Evolutionary conservation across 2,113 vertebrate species (phyloP).

Genomic region (Geococcyx californianus): DNA sequence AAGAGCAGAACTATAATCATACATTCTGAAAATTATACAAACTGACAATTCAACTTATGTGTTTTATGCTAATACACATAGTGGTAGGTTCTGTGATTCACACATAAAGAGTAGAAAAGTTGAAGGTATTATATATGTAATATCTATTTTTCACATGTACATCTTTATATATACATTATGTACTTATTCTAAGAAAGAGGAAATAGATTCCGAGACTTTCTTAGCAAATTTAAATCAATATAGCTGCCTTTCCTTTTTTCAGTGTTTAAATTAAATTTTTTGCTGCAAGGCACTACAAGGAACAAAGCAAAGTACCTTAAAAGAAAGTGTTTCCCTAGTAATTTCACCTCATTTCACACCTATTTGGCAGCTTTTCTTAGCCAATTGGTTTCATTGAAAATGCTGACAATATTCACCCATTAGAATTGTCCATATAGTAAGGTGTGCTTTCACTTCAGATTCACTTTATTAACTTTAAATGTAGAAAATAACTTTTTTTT

Average conservation of each 20-base stretch:
- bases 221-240: conserved; percentile 78
- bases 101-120: conserved; percentile 68
- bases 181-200: conserved; percentile 59
- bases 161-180: conserved; percentile 27
- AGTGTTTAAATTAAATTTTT: conserved; percentile 79
- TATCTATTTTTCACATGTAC: conserved; percentile 38
- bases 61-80: conserved; percentile 76
- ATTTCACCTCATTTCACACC: conserved; percentile 83
- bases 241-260: conserved; percentile 71
- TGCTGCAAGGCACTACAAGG: conserved; percentile 69
- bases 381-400: conserved; percentile 71
- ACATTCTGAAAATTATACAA: conserved; percentile 79
- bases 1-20: conserved; percentile 71
- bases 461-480: conserved; percentile 62
- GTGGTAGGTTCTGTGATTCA: conserved; percentile 70
- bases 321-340: conserved; percentile 76
- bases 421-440: conserved; percentile 36
- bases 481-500: conserved; percentile 19
- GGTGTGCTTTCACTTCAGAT: conserved; percentile 38
- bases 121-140: conserved; percentile 44
- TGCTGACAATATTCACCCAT: conserved; percentile 67
- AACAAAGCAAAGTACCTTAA: conserved; percentile 80
- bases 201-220: conserved; percentile 74
- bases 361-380: conserved; percentile 77
- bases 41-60: conserved; percentile 76